Base-by-base conservation (phyloP, 2,113 vertebrate species). In the Eonycteris spelaea region DNA sequence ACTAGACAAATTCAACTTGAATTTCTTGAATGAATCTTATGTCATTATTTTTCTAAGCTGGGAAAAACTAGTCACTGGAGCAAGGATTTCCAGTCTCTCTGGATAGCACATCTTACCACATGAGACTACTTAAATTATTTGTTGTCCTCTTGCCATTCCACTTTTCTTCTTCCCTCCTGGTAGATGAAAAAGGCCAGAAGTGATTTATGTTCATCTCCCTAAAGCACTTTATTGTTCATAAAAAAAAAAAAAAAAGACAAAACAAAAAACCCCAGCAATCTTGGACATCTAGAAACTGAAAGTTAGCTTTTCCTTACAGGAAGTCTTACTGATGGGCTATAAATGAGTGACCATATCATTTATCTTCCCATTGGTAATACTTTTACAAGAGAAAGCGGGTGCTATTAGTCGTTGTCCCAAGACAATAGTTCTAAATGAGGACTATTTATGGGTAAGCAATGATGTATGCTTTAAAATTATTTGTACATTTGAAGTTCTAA, bases 391-490 rank as follows among this genome's bases (percentile, higher is more conserved):
- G 19, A 74, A 87, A 68, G 70, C 48, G 19, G 3, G 51, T 86
- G 9, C 19, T 78, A 33, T 77, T 83, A 82, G n/a, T 86, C 43
- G 51, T 86, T 86, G 71, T 71, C 33, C 38, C 55, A 67, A 22
- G 53, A 55, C 6, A 82, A 5, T 83, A 70, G 22, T 59, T 79
- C 48, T 71, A 90, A 78, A 87, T 28, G 55, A 87, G n/a, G 22
- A 94, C n/a, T 83, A 13, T 65, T 11, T 6, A 51, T 75, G 43
- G 65, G 28, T 89, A 95, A 88, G 22, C 38, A n/a, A 94, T 38
- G 14, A 90, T 91, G 3, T 92, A n/a, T 65, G 33, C 43, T 86
- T 95, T 92, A 51, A 91, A 91, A 83, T 95, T 79, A 55, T 82
- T 71, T 94, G 75, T 88, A 26, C 35, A 53, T 40, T 74, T 68